Percentiles rank a stretch among this genome's conserved stretches.
Evolutionary conservation across 2,888 invertebrate species (phyloP).

Genomic region (Eutolmus rufibarbis): DNA sequence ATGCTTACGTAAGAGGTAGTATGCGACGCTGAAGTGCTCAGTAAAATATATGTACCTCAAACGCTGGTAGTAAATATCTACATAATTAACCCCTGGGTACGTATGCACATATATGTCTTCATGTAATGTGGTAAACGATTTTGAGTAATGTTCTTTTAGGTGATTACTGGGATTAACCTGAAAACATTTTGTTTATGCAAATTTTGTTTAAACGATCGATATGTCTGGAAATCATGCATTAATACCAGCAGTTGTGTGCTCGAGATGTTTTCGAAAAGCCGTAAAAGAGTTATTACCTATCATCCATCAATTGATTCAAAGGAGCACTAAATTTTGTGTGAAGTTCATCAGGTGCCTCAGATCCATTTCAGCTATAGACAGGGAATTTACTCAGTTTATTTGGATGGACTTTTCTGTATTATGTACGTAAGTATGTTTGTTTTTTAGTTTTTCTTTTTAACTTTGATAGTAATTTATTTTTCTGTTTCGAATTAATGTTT

Average conservation of each 20-base stretch:
- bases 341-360: not conserved
- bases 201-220: not conserved
- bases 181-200: not conserved
- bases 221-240: not conserved
- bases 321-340: not conserved
- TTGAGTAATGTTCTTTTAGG: not conserved
- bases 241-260: not conserved
- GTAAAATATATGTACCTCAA: not conserved
- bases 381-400: too few species aligned
- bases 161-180: not conserved
- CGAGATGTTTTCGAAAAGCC: not conserved
- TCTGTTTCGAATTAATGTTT: too few species aligned
- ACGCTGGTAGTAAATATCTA: too few species aligned
- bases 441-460: too few species aligned
- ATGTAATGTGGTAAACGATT: not conserved
- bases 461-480: too few species aligned
- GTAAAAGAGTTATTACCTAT: not conserved
- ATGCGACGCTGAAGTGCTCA: not conserved
- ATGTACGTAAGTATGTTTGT: too few species aligned
- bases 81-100: not conserved
- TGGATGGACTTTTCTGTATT: too few species aligned
- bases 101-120: not conserved
- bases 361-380: too few species aligned
- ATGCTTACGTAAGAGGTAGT: not conserved
- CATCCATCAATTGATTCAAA: not conserved